A percentile compares a stretch with the other conserved stretches of the same genome.
Evolutionary conservation across 53 echinoderm and acorn worm species (phyloP).

Genomic region (Echinarachnius parma): DNA sequence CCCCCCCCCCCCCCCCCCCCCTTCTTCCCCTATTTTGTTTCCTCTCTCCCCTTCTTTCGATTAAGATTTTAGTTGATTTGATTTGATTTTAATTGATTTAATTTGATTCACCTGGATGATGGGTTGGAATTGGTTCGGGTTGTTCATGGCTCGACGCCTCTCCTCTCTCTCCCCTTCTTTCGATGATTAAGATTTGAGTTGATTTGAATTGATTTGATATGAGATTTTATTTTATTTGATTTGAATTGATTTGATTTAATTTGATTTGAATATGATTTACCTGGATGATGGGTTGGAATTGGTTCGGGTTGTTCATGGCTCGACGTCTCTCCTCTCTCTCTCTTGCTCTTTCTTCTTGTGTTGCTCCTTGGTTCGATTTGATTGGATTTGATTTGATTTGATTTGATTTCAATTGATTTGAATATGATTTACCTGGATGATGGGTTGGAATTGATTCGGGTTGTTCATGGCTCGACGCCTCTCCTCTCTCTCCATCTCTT

Average conservation of each 20-base stretch:
- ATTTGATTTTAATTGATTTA: too few species aligned
- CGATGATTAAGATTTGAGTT: too few species aligned
- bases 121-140: conserved; percentile 42
- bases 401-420: too few species aligned
- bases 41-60: too few species aligned
- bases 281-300: conserved; percentile 43
- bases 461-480: conserved; percentile 26
- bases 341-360: conserved; percentile 22
- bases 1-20: too few species aligned
- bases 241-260: too few species aligned
- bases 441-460: conserved; percentile 38
- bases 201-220: too few species aligned
- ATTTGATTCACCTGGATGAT: conserved; percentile 43
- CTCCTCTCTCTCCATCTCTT: conserved; percentile 26
- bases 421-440: conserved; percentile 44
- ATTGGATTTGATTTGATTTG: too few species aligned
- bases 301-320: conserved; percentile 35
- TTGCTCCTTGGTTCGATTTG: neutral
- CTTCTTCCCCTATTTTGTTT: too few species aligned
- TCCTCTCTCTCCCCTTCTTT: conserved; percentile 33
- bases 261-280: too few species aligned
- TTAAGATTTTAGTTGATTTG: too few species aligned
- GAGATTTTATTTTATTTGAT: too few species aligned
- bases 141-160: conserved; percentile 22
- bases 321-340: conserved; percentile 24